Conservation (phyloP, 1,140 invertebrate species). For the Andrena cerasifolii region DNA sequence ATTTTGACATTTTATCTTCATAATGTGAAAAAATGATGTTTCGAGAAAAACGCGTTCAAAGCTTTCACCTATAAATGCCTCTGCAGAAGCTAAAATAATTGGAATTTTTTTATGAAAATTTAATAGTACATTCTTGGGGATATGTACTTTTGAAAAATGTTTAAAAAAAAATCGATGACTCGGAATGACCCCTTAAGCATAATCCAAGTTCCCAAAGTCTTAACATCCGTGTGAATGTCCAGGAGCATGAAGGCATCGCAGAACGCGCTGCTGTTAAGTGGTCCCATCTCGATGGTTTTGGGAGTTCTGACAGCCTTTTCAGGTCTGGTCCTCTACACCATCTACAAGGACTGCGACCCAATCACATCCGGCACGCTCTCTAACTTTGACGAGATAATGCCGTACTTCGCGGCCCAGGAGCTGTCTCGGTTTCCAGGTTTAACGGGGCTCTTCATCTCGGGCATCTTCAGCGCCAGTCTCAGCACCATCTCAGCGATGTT, state of each 20-base stretch:
- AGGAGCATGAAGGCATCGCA: conserved; percentile 84
- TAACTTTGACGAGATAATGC: conserved; percentile 74
- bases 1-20: too few species aligned
- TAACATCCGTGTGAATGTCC: not conserved
- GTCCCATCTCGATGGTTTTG: conserved; percentile 85
- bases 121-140: too few species aligned
- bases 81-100: too few species aligned
- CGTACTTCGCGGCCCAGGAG: conserved; percentile 88
- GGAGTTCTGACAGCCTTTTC: conserved; percentile 87
- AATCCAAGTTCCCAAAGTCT: too few species aligned
- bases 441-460: conserved; percentile 84
- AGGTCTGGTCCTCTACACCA: conserved; percentile 89
- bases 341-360: conserved; percentile 91
- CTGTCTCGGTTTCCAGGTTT: conserved; percentile 87
- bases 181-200: too few species aligned
- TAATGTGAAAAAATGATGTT: too few species aligned
- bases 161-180: too few species aligned
- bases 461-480: conserved; percentile 88
- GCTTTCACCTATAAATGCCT: too few species aligned
- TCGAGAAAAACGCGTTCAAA: too few species aligned
- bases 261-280: conserved; percentile 85
- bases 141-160: too few species aligned
- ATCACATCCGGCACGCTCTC: conserved; percentile 83
- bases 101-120: too few species aligned
- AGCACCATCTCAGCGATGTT: conserved; percentile 93